Base-by-base conservation (phyloP, 2,113 vertebrate genomes). In the Hoplias malabaricus region DNA sequence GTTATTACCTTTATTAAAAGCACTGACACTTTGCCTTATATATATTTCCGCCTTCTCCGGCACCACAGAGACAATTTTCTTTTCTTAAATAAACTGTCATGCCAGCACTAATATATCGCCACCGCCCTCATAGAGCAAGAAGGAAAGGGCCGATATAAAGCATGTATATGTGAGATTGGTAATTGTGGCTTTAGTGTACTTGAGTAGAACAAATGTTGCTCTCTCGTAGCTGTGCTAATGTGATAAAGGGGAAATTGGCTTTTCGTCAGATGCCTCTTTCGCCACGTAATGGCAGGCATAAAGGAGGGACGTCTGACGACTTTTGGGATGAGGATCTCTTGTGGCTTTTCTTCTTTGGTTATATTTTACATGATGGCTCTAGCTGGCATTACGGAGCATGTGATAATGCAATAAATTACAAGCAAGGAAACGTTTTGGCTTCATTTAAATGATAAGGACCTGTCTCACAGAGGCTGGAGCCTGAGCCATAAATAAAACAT, bases 21-120 rank as follows among this genome's bases (percentile, higher is more conserved):
- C 92, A 86, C 90, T 95, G 94, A 93, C 94, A 94, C 93, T 91
- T 93, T 92, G 93, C 89, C 94, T 95, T 95, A 97, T 96, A 97
- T 96, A 95, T 94, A 94, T 96, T 93, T 95, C 91, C 91, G 92
- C 92, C 93, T 92, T 92, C 93, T 92, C 78, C 80, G 92, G 95
- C 93, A 95, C 95, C 95, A 93, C 92, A 91, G 93, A 97, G 96
- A 98, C 98, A 99, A 98, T 99, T 98, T 99, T 98, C 97, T 97
- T 98, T 98, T 97, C 96, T 98, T 98, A 99, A 99, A 99, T 98
- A 99, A 98, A 98, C 96, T 99, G 98, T 99, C 98, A 99, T 95
- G 95, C 94, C 94, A 94, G 95, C 95, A 93, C 95, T 99, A 98
- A 99, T 98, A 97, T 98, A 99, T 99, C 94, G 95, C 94, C 92